Base-by-base conservation (phyloP, 2,113 vertebrate species). In the Helogale parvula region DNA sequence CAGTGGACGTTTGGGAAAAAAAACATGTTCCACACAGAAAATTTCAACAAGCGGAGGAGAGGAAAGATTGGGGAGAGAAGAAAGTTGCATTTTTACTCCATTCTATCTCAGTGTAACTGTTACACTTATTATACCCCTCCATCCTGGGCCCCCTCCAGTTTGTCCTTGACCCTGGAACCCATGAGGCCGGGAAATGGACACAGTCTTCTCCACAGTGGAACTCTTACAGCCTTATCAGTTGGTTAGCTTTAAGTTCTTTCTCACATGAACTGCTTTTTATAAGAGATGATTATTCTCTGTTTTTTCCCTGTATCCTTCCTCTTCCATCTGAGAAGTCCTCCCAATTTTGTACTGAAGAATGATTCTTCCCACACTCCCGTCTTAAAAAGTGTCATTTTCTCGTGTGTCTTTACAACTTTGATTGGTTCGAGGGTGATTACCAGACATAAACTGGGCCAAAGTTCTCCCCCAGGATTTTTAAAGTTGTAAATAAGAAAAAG, bases 161-260 rank as follows among this genome's bases (percentile, higher is more conserved):
- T 93, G 79, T 79, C 89, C 96, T 96, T 96, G 97, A 77, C 8
- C 23, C 33, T 71, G 57, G 47, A 92, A 93, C 94, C 60, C 29
- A 0, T 5, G 1, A 47, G 33, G 65, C 69, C 80, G 45, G 47
- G 33, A 4, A 85, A 50, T 47, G 27, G 92, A 76, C n/a, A 76
- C 45, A 68, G 21, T 0, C 14, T 94, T 86, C 21, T 57, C 41
- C 13, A 96, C 88, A 90, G 83, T 76, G 47, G 9, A 27, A 29
- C 71, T 72, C 86, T 41, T 38, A n/a, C 11, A 54, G 14, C 50
- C 21, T 33, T 80, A 57, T 93, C 93, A 68, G 33, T 17, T 47
- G 52, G 4, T 38, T 72, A 5, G 1, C 82, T 81, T 86, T 31
- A 84, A 96, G 15, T 65, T 88, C 57, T 57, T 92, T 93, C 72